These are phyloP conservation scores for Ictidomys tridecemlineatus DNA, from an alignment of 2,113 vertebrate species.

Conservation along the genomic window DNA sequence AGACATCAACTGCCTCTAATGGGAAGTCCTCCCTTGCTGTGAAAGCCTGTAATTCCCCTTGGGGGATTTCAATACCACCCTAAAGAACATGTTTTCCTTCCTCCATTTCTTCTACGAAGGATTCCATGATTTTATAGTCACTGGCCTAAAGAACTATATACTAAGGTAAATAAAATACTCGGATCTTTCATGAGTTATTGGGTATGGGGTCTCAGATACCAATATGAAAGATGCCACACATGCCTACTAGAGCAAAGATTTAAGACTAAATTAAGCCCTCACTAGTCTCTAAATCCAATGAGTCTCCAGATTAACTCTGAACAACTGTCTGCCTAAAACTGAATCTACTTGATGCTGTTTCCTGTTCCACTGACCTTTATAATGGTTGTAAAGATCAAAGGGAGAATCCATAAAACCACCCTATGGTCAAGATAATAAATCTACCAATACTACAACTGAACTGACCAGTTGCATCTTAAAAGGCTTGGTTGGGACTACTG, in stretches of 20 bases:
- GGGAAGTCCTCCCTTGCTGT: not conserved
- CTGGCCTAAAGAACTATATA: not conserved
- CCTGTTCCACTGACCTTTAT: not conserved
- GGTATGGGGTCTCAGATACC: not conserved
- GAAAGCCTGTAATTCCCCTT: not conserved
- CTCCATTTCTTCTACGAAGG: not conserved
- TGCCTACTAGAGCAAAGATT: not conserved
- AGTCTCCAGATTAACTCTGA: not conserved
- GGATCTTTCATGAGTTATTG: not conserved
- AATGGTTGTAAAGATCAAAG: not conserved
- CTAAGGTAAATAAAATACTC: not conserved
- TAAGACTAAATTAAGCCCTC: not conserved
- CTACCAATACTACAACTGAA: not conserved
- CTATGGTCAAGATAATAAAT: not conserved
- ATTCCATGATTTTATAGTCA: not conserved
- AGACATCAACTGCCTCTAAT: not conserved
- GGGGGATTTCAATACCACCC: not conserved
- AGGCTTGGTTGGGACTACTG: too few species aligned
- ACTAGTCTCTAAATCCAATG: not conserved
- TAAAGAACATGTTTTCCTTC: not conserved
- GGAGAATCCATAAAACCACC: not conserved
- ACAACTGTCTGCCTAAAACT: not conserved
- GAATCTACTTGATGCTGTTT: not conserved
- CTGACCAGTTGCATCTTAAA: not conserved
- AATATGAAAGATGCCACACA: not conserved